phyloP scores from a whole-genome alignment of 2,888 invertebrate species.

The Calameuta idolon region DNA sequence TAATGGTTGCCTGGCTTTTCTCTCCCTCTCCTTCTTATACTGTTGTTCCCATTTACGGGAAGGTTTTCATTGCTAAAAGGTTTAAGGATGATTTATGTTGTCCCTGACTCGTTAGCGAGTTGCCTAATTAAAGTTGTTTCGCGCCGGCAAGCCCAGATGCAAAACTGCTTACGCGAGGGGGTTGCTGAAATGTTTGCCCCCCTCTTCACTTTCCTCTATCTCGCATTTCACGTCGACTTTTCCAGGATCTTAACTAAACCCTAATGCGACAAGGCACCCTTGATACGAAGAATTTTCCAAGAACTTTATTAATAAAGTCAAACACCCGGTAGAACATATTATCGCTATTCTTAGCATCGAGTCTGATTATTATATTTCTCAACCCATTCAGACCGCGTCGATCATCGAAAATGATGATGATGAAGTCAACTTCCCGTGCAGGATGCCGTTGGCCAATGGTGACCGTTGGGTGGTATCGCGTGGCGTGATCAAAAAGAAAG shows the following conservation, averaged over 20 bases:
- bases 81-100: slow-evolving; percentile 53
- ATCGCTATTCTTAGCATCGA: too few relatives aligned
- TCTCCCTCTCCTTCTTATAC: not conserved
- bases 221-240: not conserved
- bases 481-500: too few relatives aligned
- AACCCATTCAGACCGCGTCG: too few relatives aligned
- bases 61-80: slow-evolving; percentile 24
- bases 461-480: too few relatives aligned
- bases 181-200: not conserved
- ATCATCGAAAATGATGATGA: too few relatives aligned
- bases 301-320: too few relatives aligned
- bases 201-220: not conserved
- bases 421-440: too few relatives aligned
- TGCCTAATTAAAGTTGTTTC: slow-evolving; percentile 52
- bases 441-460: too few relatives aligned
- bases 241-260: not conserved
- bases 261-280: not conserved
- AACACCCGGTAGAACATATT: too few relatives aligned
- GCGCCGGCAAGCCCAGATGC: slow-evolving; percentile 34
- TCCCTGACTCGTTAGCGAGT: slow-evolving; percentile 47
- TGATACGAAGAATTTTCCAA: not conserved
- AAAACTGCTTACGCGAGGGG: slow-evolving; percentile 42
- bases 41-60: not conserved
- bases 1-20: not conserved
- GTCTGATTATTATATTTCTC: too few relatives aligned